Evolutionary conservation across 2,888 invertebrate genomes (phyloP).

Genomic region (Parascotia fuliginaria): DNA sequence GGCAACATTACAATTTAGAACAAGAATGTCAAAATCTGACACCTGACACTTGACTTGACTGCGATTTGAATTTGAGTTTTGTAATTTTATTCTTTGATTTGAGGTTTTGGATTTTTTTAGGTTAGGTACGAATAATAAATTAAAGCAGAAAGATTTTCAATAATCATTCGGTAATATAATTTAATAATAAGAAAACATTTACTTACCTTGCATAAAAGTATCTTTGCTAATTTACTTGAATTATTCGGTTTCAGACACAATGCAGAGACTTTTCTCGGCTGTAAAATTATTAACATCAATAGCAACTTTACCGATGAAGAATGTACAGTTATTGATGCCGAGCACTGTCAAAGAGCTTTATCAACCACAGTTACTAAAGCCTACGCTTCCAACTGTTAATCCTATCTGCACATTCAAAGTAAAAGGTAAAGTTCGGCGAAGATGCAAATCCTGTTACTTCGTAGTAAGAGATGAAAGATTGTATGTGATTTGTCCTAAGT

Average conservation of each 20-base stretch:
- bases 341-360: slow-evolving; percentile 52
- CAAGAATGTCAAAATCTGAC: no score
- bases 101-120: no score
- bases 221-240: no score
- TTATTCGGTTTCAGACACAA: slow-evolving; percentile 44
- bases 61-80: no score
- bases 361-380: slow-evolving; percentile 53
- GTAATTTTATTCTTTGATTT: no score
- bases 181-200: no score
- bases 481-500: slow-evolving; percentile 91
- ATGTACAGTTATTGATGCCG: slow-evolving; percentile 45
- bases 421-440: slow-evolving; percentile 87
- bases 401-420: slow-evolving; percentile 87
- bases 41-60: no score
- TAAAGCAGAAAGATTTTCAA: no score
- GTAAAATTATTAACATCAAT: slow-evolving; percentile 50
- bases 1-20: no score
- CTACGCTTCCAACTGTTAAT: slow-evolving; percentile 58
- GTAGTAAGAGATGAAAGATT: slow-evolving; percentile 88
- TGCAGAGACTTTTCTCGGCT: slow-evolving; percentile 62
- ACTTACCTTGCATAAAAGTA: no score
- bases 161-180: no score
- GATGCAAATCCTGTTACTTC: slow-evolving; percentile 93
- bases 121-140: no score
- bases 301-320: slow-evolving; percentile 35